Evolutionary conservation across 2,113 vertebrate species (phyloP).

Genomic region (Poeciliopsis retropinna): DNA sequence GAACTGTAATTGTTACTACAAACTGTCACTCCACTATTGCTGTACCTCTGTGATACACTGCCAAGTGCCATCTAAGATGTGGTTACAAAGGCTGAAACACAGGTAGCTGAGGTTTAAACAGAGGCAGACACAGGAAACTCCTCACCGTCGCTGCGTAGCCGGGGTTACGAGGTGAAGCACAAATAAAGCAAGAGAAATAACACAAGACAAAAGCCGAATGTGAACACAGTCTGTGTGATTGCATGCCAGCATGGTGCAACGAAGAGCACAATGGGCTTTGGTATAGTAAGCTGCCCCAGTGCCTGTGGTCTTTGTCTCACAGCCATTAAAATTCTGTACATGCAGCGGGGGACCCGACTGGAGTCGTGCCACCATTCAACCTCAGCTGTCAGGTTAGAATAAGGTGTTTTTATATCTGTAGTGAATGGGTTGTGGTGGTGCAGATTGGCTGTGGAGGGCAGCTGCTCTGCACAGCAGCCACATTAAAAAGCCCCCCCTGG

Average conservation of each 20-base stretch:
- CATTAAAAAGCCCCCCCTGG: conserved; percentile 53
- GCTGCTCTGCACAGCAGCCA: conserved; percentile 50
- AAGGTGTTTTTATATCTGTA: conserved; percentile 74
- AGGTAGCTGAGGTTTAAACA: conserved; percentile 65
- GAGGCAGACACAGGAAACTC: conserved; percentile 44
- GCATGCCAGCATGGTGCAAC: conserved; percentile 72
- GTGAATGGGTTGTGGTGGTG: conserved; percentile 58
- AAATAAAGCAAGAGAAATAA: conserved; percentile 54
- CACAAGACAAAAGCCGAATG: conserved; percentile 67
- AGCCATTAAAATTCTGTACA: conserved; percentile 78
- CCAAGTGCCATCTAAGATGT: conserved; percentile 26
- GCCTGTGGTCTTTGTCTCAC: conserved; percentile 77
- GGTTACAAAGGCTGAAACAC: conserved; percentile 43
- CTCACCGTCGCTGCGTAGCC: conserved; percentile 39
- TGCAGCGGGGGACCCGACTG: conserved; percentile 69
- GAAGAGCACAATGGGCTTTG: conserved; percentile 68
- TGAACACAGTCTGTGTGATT: conserved; percentile 68
- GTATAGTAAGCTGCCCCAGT: conserved; percentile 73
- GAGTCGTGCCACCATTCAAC: conserved; percentile 74
- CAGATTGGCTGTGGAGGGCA: conserved; percentile 48
- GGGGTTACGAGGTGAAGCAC: conserved; percentile 50
- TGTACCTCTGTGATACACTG: conserved; percentile 39
- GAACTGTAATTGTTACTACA: conserved; percentile 30
- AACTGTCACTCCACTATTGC: conserved; percentile 14
- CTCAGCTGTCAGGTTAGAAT: conserved; percentile 79